Evolutionary conservation across 2,797 vertebrate genomes (phyloP).

Genomic region (Sarcoramphus papa): DNA sequence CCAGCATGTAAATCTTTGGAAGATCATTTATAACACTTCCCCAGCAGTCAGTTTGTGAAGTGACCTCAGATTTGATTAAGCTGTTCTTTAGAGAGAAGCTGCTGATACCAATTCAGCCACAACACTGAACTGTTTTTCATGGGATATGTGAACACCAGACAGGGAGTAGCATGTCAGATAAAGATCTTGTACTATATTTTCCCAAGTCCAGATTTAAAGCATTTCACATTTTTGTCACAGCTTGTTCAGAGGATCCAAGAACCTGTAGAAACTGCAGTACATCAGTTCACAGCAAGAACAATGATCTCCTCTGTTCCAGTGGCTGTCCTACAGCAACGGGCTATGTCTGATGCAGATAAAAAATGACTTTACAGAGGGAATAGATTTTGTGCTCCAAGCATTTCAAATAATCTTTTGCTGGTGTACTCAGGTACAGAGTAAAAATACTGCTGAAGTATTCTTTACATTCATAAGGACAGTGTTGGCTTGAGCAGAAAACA

Average conservation of each 20-base stretch:
- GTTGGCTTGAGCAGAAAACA: not conserved
- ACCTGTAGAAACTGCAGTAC: not conserved
- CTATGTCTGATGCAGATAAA: not conserved
- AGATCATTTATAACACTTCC: not conserved
- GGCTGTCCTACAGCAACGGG: not conserved
- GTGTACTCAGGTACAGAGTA: not conserved
- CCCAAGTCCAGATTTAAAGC: not conserved
- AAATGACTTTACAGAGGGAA: not conserved
- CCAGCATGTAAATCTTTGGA: not conserved
- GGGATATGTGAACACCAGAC: not conserved
- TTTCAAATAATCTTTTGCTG: not conserved
- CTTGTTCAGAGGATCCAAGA: not conserved
- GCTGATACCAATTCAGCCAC: not conserved
- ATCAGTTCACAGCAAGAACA: not conserved
- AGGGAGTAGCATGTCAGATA: not conserved
- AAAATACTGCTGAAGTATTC: not conserved
- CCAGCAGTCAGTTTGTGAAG: not conserved
- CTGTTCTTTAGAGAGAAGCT: not conserved
- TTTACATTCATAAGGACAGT: not conserved
- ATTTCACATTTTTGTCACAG: not conserved
- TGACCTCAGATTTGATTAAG: not conserved
- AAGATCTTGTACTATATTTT: not conserved
- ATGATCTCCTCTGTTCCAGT: not conserved
- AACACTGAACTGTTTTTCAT: not conserved
- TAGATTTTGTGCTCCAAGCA: not conserved